These are phyloP conservation scores for Timema cristinae DNA, from an alignment of 2,888 invertebrate genomes.

Conservation along the genomic window DNA sequence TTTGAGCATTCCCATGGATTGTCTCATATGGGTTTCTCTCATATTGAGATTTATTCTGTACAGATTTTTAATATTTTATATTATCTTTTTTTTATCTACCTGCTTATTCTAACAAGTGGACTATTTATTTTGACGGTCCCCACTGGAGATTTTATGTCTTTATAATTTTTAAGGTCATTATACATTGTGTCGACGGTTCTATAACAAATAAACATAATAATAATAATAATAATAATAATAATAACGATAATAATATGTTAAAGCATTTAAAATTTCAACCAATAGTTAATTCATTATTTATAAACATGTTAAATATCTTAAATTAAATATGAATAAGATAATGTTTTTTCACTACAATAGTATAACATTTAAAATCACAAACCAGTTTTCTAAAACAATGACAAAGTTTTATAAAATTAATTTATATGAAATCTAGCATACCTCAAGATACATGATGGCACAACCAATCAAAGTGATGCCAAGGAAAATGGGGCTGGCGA, in stretches of 20 bases:
- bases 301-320: not conserved
- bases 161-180: too few relatives aligned
- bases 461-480: constrained; percentile 86
- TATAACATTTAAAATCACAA: not conserved
- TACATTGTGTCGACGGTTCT: too few relatives aligned
- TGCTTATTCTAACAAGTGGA: too few relatives aligned
- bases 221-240: not conserved
- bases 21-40: too few relatives aligned
- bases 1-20: too few relatives aligned
- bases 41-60: too few relatives aligned
- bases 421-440: constrained; percentile 44
- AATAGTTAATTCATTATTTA: not conserved
- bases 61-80: too few relatives aligned
- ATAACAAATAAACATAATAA: not conserved
- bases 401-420: constrained; percentile 9
- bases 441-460: constrained; percentile 90
- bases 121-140: too few relatives aligned
- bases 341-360: not conserved
- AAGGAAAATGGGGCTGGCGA: constrained; percentile 89
- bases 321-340: not conserved
- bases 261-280: not conserved
- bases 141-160: too few relatives aligned
- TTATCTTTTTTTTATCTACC: too few relatives aligned
- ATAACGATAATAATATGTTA: too few relatives aligned
- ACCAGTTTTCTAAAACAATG: not conserved